A percentile compares a stretch with the other conserved stretches of the same genome.
phyloP scores from a whole-genome alignment of 92 coral and sea anemone species.

The Umimayanthus kanabou region DNA sequence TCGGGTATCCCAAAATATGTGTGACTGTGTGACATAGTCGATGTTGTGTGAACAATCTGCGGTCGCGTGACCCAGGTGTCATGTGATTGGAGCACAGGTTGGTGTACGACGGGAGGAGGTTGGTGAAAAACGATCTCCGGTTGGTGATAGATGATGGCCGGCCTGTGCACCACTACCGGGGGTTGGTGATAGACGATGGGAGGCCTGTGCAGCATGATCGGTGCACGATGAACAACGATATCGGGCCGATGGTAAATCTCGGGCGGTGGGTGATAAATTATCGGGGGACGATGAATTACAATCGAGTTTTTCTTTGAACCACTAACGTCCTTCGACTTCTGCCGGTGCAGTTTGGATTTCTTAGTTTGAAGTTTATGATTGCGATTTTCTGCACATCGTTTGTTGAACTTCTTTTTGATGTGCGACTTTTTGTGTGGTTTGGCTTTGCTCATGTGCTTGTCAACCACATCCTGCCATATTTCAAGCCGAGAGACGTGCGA shows the following conservation, averaged over 20 bases:
- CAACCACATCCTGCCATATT: background rate
- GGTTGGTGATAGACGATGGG: slow-evolving; percentile 98
- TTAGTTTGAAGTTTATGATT: background rate
- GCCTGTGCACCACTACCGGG: slow-evolving; percentile 96
- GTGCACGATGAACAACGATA: slow-evolving; percentile 99
- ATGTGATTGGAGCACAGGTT: slow-evolving; percentile 94
- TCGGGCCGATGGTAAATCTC: slow-evolving; percentile 98
- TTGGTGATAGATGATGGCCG: slow-evolving; percentile 96
- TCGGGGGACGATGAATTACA: slow-evolving; percentile 97
- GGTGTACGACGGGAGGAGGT: slow-evolving; percentile 95
- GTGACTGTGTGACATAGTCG: slow-evolving; percentile 70
- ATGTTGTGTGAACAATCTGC: slow-evolving; percentile 71
- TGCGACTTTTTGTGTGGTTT: background rate
- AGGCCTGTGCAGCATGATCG: slow-evolving; percentile 91
- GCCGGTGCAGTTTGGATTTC: slow-evolving; percentile 53
- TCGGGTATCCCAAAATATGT: slow-evolving; percentile 84
- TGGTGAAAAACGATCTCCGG: slow-evolving; percentile 97
- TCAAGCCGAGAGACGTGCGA: background rate
- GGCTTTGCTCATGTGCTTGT: background rate
- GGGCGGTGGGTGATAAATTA: slow-evolving; percentile 99
- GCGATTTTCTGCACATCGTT: slow-evolving; percentile 17
- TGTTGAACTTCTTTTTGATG: background rate
- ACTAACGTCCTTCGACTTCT: slow-evolving; percentile 73
- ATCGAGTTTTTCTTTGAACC: slow-evolving; percentile 87
- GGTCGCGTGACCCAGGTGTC: slow-evolving; percentile 94